phyloP scores from a whole-genome alignment of 1,140 invertebrate genomes.

The Hyles euphorbiae region DNA sequence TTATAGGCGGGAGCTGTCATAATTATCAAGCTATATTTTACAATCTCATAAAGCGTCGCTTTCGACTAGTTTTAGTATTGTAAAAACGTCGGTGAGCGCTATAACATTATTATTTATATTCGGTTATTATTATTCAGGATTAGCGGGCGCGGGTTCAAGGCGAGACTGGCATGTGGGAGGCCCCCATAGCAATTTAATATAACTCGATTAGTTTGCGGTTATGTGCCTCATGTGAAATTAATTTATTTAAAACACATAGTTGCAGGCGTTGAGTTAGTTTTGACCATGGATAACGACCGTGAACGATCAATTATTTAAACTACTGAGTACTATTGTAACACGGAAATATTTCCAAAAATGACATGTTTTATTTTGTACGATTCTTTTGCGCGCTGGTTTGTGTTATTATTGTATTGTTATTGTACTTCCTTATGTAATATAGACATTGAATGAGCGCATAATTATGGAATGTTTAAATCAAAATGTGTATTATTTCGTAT shows the following conservation, averaged over 20 bases:
- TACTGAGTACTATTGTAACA: conserved; percentile 2
- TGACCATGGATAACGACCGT: conserved; percentile 8
- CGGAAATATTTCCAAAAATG: conserved; percentile 10
- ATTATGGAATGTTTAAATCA: too few species aligned
- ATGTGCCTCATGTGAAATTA: conserved; percentile 1
- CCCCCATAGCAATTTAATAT: conserved; percentile 23
- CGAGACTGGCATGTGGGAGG: conserved; percentile 33
- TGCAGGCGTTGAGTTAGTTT: conserved; percentile 3
- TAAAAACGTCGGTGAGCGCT: conserved; percentile 1
- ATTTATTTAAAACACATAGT: not conserved
- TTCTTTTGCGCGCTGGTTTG: not conserved
- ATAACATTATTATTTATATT: conserved; percentile 27
- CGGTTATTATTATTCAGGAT: conserved; percentile 42
- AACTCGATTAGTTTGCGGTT: conserved; percentile 15
- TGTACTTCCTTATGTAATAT: too few species aligned
- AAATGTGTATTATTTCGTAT: too few species aligned
- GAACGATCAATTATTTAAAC: conserved; percentile 9
- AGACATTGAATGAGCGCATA: too few species aligned
- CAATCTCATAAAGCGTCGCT: too few species aligned
- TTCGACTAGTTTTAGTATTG: too few species aligned
- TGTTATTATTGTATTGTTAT: conserved; percentile 1
- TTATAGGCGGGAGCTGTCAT: too few species aligned
- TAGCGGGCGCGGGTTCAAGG: conserved; percentile 41
- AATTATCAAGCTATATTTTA: too few species aligned
- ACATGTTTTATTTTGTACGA: not conserved